Percentiles rank a stretch among this genome's conserved stretches.
Conservation (phyloP, 2,888 invertebrate species). For the Tinea trinotella region DNA sequence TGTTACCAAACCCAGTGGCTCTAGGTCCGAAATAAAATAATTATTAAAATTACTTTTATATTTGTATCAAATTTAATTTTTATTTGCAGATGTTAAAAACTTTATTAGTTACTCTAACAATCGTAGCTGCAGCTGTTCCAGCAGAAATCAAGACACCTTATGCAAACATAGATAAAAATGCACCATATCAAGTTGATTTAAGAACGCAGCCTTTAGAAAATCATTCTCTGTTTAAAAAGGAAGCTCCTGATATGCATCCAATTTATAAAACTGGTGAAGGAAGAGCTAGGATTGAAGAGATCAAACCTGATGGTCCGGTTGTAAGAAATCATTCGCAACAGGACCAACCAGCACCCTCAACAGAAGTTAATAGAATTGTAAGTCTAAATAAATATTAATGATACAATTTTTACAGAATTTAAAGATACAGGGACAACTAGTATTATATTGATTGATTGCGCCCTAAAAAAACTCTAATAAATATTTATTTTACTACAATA, state of each 20-base stretch:
- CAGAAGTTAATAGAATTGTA: conserved; percentile 51
- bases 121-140: conserved; percentile 32
- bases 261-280: conserved; percentile 46
- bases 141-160: conserved; percentile 45
- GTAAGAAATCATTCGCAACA: conserved; percentile 53
- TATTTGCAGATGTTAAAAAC: conserved; percentile 47
- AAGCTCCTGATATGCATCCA: conserved; percentile 38
- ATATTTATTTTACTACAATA: no score
- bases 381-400: conserved; percentile 30
- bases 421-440: no score
- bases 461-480: no score
- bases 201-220: conserved; percentile 34
- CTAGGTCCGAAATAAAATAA: no score
- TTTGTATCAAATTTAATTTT: no score
- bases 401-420: background rate
- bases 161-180: conserved; percentile 36
- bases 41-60: no score
- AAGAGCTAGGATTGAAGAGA: conserved; percentile 45
- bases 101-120: conserved; percentile 28
- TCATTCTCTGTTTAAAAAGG: conserved; percentile 35
- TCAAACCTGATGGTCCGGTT: conserved; percentile 39
- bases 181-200: conserved; percentile 36
- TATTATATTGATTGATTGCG: no score
- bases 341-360: conserved; percentile 39
- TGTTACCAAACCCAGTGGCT: no score